A percentile compares a stretch with the other conserved stretches of the same genome.
phyloP scores from a whole-genome alignment of 1,140 invertebrate species.

The Lepidostoma basale region DNA sequence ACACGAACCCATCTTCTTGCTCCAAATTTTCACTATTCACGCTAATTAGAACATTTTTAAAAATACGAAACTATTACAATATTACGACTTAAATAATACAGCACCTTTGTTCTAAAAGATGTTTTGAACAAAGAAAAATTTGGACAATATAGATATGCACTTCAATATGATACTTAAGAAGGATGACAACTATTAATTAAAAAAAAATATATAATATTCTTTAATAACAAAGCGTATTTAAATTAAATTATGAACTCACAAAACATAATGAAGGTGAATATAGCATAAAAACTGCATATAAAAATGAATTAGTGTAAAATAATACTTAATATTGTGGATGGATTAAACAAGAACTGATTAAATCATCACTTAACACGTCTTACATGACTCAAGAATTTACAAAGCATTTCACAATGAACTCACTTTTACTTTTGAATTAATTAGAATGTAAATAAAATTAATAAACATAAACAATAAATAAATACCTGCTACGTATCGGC shows the following conservation, averaged over 20 bases:
- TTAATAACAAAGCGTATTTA: neutral
- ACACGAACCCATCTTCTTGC: too few species aligned
- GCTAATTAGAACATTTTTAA: too few species aligned
- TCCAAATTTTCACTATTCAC: too few species aligned
- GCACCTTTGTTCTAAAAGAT: too few species aligned
- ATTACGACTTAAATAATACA: too few species aligned
- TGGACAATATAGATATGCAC: too few species aligned
- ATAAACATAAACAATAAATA: neutral
- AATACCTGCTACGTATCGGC: constrained; percentile 31
- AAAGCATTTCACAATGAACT: neutral
- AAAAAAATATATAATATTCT: neutral
- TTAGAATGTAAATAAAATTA: neutral
- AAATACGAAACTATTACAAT: too few species aligned
- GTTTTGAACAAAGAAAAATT: too few species aligned
- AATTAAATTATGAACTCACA: neutral
- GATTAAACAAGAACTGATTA: too few species aligned
- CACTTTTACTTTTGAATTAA: constrained; percentile 5
- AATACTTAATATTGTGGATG: too few species aligned
- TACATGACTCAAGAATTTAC: neutral
- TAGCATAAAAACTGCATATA: neutral
- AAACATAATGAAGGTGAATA: neutral
- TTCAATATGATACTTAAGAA: too few species aligned
- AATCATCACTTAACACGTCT: neutral
- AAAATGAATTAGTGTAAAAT: too few species aligned
- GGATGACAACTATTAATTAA: neutral